These are phyloP conservation scores for Neolamprologus brichardi DNA, from an alignment of 2,113 vertebrate species.

Conservation along the genomic window DNA sequence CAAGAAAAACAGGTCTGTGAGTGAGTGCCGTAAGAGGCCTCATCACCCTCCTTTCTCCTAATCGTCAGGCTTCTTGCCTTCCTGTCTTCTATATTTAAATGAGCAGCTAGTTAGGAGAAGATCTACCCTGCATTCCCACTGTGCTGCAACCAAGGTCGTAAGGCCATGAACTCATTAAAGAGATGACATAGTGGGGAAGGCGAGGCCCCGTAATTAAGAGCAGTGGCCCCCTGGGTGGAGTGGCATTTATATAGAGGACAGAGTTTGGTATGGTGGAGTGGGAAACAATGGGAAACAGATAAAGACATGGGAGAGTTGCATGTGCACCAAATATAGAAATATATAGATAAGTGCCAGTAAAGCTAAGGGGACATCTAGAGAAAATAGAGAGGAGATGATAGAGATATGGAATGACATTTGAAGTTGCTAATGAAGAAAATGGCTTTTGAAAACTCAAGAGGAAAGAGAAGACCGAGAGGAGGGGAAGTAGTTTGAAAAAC, in stretches of 20 bases:
- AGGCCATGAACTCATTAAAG: slow-evolving; percentile 59
- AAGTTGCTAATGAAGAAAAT: background rate
- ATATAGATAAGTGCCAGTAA: background rate
- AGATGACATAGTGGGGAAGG: slow-evolving; percentile 36
- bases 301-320: background rate
- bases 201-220: slow-evolving; percentile 57
- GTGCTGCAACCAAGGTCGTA: slow-evolving; percentile 30
- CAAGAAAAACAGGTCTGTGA: background rate
- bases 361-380: background rate
- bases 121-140: background rate
- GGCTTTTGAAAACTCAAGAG: background rate
- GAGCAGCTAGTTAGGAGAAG: background rate
- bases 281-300: background rate
- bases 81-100: slow-evolving; percentile 31
- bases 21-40: background rate
- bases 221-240: slow-evolving; percentile 28
- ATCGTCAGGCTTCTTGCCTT: background rate
- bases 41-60: background rate
- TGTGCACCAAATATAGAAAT: slow-evolving; percentile 4
- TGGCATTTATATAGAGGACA: slow-evolving; percentile 53
- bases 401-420: background rate
- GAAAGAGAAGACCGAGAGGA: background rate
- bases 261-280: background rate
- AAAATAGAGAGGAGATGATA: background rate
- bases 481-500: background rate